These are phyloP conservation scores for Andrena dorsata DNA, from an alignment of 2,888 invertebrate genomes.

Conservation along the genomic window DNA sequence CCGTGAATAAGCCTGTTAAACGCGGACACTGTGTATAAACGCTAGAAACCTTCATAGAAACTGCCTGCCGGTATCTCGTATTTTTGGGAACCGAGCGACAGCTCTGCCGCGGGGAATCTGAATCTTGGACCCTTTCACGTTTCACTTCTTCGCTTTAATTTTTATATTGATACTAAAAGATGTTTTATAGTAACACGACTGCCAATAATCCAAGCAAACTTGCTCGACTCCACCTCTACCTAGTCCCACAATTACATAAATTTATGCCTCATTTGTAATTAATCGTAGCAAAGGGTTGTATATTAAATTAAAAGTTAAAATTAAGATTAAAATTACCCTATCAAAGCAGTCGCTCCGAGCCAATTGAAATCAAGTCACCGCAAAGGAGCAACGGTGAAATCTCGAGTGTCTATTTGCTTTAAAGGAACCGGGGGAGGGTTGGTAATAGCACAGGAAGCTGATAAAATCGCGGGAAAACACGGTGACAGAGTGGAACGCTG, in stretches of 20 bases:
- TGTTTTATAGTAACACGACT: too few relatives aligned
- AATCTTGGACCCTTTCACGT: background rate
- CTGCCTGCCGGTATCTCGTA: background rate
- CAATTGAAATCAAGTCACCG: background rate
- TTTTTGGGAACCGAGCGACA: background rate
- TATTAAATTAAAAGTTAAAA: too few relatives aligned
- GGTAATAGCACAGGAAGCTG: slow-evolving; percentile 23
- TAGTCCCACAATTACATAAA: too few relatives aligned
- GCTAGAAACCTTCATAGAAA: slow-evolving; percentile 36
- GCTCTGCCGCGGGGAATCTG: background rate
- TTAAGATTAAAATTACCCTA: too few relatives aligned
- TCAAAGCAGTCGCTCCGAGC: too few relatives aligned
- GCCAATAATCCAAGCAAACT: too few relatives aligned
- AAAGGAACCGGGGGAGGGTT: slow-evolving; percentile 9
- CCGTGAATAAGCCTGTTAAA: slow-evolving; percentile 82
- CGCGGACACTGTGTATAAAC: slow-evolving; percentile 63
- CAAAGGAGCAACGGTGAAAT: background rate
- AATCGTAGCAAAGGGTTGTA: too few relatives aligned
- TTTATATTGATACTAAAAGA: too few relatives aligned
- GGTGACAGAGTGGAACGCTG: slow-evolving; percentile 54
- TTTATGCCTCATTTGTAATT: too few relatives aligned
- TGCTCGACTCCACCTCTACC: too few relatives aligned
- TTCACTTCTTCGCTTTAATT: background rate
- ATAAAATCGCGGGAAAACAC: slow-evolving; percentile 63
- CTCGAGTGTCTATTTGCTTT: slow-evolving; percentile 29